These are phyloP conservation scores for Halichoerus grypus DNA, from an alignment of 2,113 vertebrate genomes.

Conservation along the genomic window DNA sequence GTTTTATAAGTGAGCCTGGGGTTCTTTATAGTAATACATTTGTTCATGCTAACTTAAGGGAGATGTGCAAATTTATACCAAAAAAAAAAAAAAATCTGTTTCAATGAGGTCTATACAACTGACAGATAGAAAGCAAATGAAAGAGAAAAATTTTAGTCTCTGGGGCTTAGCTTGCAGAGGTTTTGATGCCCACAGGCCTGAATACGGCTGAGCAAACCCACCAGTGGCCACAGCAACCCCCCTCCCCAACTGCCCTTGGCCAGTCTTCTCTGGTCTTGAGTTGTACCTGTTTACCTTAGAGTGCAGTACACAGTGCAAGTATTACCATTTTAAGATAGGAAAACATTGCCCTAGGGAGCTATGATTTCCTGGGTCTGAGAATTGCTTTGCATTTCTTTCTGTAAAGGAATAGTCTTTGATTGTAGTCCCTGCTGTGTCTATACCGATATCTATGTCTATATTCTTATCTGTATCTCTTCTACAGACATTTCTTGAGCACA, in stretches of 20 bases:
- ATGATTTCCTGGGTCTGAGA: not conserved
- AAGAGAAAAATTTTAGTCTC: not conserved
- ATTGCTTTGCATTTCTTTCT: not conserved
- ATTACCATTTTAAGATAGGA: constrained; percentile 2
- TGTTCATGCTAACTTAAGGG: not conserved
- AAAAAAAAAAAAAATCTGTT: not conserved
- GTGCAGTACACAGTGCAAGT: not conserved
- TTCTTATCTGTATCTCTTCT: not conserved
- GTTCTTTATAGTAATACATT: not conserved
- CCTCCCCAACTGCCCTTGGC: too few species aligned
- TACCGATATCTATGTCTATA: not conserved
- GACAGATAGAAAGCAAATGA: not conserved
- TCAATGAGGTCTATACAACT: not conserved
- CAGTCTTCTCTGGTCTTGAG: not conserved
- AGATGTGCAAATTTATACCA: not conserved
- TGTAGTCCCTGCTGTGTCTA: not conserved
- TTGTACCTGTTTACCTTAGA: constrained; percentile 1
- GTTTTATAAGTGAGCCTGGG: not conserved
- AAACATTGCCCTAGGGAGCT: not conserved
- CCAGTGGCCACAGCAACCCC: not conserved
- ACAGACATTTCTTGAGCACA: not conserved
- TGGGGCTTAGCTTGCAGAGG: not conserved
- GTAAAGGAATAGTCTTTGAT: not conserved
- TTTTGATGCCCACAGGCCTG: not conserved
- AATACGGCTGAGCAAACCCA: not conserved